Conservation (phyloP, 2,113 vertebrate species). For the Thamnaconus septentrionalis region DNA sequence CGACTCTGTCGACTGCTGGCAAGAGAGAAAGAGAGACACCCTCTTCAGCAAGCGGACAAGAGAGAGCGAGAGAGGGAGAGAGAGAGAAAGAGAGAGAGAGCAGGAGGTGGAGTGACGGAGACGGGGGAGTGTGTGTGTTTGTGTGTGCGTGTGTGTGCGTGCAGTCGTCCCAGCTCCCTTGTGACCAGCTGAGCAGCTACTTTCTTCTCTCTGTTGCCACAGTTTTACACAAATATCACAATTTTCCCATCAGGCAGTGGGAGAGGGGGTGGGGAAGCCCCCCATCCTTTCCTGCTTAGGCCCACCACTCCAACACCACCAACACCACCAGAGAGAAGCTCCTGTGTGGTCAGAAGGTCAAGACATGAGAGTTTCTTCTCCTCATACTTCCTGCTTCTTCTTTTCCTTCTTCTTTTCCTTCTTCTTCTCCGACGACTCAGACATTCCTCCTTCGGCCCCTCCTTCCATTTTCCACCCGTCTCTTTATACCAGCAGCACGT, state of each 20-base stretch:
- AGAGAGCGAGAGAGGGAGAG: neutral
- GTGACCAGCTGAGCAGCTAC: conserved; percentile 44
- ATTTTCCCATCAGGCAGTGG: conserved; percentile 28
- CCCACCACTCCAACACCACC: neutral
- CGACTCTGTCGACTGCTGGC: neutral
- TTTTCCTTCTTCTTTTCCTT: too few species aligned
- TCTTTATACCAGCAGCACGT: too few species aligned
- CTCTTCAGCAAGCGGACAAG: too few species aligned
- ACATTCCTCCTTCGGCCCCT: too few species aligned
- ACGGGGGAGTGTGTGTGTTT: neutral
- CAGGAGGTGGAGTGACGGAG: neutral
- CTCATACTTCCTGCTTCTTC: too few species aligned
- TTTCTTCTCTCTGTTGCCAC: conserved; percentile 14
- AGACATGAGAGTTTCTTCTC: too few species aligned
- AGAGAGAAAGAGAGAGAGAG: neutral
- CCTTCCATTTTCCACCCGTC: too few species aligned
- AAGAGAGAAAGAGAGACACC: neutral
- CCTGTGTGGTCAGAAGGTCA: too few species aligned
- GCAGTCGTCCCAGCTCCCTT: conserved; percentile 20
- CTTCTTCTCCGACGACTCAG: too few species aligned
- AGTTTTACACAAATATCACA: conserved; percentile 51
- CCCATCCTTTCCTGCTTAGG: conserved; percentile 31
- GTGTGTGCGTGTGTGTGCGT: too few species aligned
- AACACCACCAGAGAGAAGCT: neutral
- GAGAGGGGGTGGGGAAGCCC: conserved; percentile 3